phyloP scores from a whole-genome alignment of 2,797 vertebrate species.

The Ciconia nigra region DNA sequence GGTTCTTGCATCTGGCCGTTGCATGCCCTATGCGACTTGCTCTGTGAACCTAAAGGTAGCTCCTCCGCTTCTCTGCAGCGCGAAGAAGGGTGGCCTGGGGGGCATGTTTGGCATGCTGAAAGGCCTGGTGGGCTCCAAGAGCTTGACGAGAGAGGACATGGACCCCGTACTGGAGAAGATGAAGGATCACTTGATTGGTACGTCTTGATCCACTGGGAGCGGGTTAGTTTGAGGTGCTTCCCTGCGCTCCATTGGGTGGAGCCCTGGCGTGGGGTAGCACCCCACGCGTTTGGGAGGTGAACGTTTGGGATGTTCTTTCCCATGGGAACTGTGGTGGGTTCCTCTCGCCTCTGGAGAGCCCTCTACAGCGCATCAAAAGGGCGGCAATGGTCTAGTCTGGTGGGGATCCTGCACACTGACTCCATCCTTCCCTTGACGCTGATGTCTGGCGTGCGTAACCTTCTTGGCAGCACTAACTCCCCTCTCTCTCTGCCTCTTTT shows the following conservation, averaged over 20 bases:
- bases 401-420: not conserved
- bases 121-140: constrained; percentile 96
- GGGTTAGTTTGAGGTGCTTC: not conserved
- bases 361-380: fast-evolving
- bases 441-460: fast-evolving
- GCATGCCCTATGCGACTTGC: fast-evolving
- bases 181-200: constrained; percentile 96
- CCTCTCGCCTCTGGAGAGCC: fast-evolving
- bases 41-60: not conserved
- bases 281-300: not conserved
- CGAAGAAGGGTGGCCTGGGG: constrained; percentile 85
- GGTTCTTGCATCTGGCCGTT: not conserved
- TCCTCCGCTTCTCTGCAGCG: constrained; percentile 64
- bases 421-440: fast-evolving
- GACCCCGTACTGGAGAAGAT: constrained; percentile 95
- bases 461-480: not conserved
- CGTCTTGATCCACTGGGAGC: fast-evolving
- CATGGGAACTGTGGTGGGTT: not conserved
- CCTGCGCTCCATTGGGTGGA: too few relatives aligned
- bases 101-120: constrained; percentile 99
- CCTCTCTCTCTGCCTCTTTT: not conserved
- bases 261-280: too few relatives aligned
- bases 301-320: not conserved
- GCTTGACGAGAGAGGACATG: constrained; percentile 90
- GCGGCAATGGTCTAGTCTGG: fast-evolving